phyloP scores from a whole-genome alignment of 2,797 vertebrate genomes.

The Neoniphon sammara region DNA sequence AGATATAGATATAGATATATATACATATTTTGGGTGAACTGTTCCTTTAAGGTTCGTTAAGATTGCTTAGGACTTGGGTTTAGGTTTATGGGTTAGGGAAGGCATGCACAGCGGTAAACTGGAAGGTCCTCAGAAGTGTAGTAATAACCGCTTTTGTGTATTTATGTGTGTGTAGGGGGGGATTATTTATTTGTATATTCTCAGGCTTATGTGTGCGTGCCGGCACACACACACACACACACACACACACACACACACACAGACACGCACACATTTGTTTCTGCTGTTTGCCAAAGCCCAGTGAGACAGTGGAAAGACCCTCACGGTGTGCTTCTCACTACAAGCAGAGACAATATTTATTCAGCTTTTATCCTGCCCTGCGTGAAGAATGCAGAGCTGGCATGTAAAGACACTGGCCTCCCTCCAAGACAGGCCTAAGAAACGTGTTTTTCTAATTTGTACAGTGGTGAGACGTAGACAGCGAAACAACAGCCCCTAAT shows the following conservation, averaged over 20 bases:
- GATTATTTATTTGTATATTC: neutral
- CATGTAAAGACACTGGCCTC: constrained; percentile 58
- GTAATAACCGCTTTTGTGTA: no score
- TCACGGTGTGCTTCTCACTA: constrained; percentile 16
- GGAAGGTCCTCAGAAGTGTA: neutral
- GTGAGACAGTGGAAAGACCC: constrained; percentile 35
- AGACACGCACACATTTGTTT: constrained; percentile 3
- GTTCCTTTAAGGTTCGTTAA: neutral
- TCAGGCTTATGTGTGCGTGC: neutral
- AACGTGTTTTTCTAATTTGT: constrained; percentile 68
- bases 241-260: no score
- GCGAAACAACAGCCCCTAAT: constrained; percentile 57
- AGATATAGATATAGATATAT: no score
- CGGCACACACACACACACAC: no score
- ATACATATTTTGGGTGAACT: no score
- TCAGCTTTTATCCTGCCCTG: constrained; percentile 60
- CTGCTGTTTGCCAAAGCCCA: constrained; percentile 21
- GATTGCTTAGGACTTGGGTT: neutral
- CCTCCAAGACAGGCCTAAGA: constrained; percentile 58
- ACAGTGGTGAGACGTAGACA: constrained; percentile 41
- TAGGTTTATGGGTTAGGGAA: neutral
- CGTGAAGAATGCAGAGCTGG: constrained; percentile 51
- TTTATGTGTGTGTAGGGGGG: neutral
- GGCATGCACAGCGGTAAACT: neutral
- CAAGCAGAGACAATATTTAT: constrained; percentile 64